These are phyloP conservation scores for Nomia melanderi DNA, from an alignment of 1,140 invertebrate species.

Conservation along the genomic window DNA sequence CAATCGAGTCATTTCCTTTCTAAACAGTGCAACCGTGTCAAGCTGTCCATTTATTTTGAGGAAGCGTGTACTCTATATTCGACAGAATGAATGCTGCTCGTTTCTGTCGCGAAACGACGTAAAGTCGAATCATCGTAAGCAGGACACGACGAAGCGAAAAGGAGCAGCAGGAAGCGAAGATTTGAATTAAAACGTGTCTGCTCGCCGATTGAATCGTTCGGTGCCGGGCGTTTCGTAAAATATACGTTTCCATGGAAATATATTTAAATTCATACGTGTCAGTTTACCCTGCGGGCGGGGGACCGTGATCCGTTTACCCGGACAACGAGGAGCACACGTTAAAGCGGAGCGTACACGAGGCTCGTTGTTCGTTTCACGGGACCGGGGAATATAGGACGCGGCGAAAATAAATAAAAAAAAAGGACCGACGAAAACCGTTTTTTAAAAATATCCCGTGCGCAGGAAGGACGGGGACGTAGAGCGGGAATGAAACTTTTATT, in stretches of 20 bases:
- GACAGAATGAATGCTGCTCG: too few relatives aligned
- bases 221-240: neutral
- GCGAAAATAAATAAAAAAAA: neutral
- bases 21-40: too few relatives aligned
- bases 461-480: neutral
- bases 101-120: too few relatives aligned
- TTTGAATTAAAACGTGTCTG: neutral
- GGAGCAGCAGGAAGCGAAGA: too few relatives aligned
- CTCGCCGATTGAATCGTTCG: neutral
- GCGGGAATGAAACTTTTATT: neutral
- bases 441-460: neutral
- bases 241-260: conserved; percentile 5
- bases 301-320: conserved; percentile 1
- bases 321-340: neutral
- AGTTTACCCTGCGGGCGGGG: neutral
- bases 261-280: conserved; percentile 31
- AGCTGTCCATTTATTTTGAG: too few relatives aligned
- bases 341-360: conserved; percentile 7
- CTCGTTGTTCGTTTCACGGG: neutral
- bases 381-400: neutral
- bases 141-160: too few relatives aligned
- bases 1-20: too few relatives aligned
- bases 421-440: neutral
- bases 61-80: too few relatives aligned
- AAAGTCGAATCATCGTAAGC: too few relatives aligned